These are phyloP conservation scores for Picus viridis DNA, from an alignment of 2,797 vertebrate species.

Conservation along the genomic window DNA sequence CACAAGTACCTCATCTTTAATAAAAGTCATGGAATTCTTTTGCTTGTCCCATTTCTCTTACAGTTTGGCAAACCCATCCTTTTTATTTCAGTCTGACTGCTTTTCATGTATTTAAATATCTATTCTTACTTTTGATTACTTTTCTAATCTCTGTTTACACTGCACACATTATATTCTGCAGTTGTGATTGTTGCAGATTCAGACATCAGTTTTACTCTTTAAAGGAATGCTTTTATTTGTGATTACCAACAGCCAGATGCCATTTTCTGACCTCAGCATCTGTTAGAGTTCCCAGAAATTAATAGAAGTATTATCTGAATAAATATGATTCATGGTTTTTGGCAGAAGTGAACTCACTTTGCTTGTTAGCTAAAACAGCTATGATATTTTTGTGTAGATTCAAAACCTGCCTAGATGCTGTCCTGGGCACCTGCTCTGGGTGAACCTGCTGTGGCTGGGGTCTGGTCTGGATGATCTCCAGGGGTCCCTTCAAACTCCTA, in stretches of 20 bases:
- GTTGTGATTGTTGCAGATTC: not conserved
- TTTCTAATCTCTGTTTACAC: not conserved
- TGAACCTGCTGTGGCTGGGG: no score
- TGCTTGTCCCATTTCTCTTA: not conserved
- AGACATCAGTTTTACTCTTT: not conserved
- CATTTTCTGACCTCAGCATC: not conserved
- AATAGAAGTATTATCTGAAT: not conserved
- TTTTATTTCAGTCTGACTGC: not conserved
- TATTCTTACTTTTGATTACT: not conserved
- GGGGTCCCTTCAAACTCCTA: no score
- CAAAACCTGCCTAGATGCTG: no score
- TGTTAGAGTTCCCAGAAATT: not conserved
- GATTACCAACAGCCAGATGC: not conserved
- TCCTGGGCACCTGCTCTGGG: no score
- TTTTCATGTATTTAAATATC: not conserved
- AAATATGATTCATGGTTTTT: not conserved
- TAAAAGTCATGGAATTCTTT: not conserved
- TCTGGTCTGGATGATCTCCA: no score
- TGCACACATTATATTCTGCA: not conserved
- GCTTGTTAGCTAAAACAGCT: not conserved
- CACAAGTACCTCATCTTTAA: fast-evolving
- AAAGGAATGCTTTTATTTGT: not conserved
- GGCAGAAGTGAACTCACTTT: not conserved
- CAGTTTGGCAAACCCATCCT: not conserved
- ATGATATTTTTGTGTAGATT: not conserved